Percentiles rank a stretch among this genome's conserved stretches.
These are phyloP conservation scores for Artemia franciscana DNA, from an alignment of 1,140 invertebrate genomes.

Conservation along the genomic window DNA sequence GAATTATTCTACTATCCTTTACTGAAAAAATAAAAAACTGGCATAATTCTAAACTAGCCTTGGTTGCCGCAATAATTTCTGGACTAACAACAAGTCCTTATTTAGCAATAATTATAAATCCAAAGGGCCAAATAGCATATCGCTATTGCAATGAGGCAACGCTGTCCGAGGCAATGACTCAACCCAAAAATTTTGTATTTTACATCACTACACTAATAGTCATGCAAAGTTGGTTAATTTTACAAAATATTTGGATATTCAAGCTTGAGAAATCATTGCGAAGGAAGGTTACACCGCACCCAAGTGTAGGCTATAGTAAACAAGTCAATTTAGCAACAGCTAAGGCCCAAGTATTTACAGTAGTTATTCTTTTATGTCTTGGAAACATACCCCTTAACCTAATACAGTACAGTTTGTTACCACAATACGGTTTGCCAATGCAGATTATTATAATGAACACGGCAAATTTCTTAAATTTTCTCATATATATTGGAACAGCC, in stretches of 20 bases:
- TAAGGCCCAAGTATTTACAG: background rate
- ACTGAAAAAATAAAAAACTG: background rate
- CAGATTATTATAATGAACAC: background rate
- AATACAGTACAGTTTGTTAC: background rate
- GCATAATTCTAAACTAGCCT: background rate
- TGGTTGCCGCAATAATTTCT: background rate
- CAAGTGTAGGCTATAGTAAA: background rate
- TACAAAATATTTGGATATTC: background rate
- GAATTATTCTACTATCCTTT: background rate
- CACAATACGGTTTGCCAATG: background rate
- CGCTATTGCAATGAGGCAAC: background rate
- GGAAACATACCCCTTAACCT: background rate
- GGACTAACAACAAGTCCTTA: background rate
- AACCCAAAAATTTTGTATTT: background rate
- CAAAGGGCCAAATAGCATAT: background rate
- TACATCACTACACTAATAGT: background rate
- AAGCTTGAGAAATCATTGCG: background rate
- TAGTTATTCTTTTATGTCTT: background rate
- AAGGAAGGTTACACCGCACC: background rate
- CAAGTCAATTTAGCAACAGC: background rate
- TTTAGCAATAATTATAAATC: background rate
- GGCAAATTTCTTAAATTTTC: background rate
- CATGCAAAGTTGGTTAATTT: background rate
- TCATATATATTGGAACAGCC: background rate
- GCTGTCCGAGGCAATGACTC: background rate